These are phyloP conservation scores for Euclidia mi DNA, from an alignment of 2,888 invertebrate species.

Conservation along the genomic window DNA sequence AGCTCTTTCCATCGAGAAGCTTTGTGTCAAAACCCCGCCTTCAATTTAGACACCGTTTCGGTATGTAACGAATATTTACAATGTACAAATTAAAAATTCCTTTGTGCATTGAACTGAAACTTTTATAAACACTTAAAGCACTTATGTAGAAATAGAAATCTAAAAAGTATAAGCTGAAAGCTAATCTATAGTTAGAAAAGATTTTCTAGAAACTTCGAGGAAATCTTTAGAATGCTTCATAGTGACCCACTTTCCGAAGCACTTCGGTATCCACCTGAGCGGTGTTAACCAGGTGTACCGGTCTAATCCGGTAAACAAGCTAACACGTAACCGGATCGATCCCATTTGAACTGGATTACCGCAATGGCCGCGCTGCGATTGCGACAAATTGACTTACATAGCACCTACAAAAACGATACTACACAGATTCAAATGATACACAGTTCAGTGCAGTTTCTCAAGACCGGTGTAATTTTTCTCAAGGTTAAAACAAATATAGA, in stretches of 20 bases:
- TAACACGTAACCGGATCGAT: conserved; percentile 74
- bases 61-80: too few relatives aligned
- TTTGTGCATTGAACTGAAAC: too few relatives aligned
- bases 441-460: too few relatives aligned
- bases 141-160: too few relatives aligned
- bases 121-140: too few relatives aligned
- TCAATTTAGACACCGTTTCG: too few relatives aligned
- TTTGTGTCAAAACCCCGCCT: too few relatives aligned
- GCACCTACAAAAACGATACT: conserved; percentile 62
- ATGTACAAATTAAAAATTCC: too few relatives aligned
- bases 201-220: conserved; percentile 3
- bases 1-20: too few relatives aligned
- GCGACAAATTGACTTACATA: conserved; percentile 81
- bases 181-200: not conserved
- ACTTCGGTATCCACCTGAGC: conserved; percentile 32
- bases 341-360: conserved; percentile 78
- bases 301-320: conserved; percentile 71
- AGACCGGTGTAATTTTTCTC: too few relatives aligned
- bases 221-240: conserved; percentile 22
- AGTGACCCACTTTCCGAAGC: conserved; percentile 9
- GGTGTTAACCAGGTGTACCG: conserved; percentile 48
- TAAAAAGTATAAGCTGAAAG: too few relatives aligned
- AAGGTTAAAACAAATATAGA: too few relatives aligned
- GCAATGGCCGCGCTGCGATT: conserved; percentile 60
- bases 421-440: conserved; percentile 15